phyloP scores from a whole-genome alignment of 2,113 vertebrate genomes.

The Gopherus evgoodei region DNA sequence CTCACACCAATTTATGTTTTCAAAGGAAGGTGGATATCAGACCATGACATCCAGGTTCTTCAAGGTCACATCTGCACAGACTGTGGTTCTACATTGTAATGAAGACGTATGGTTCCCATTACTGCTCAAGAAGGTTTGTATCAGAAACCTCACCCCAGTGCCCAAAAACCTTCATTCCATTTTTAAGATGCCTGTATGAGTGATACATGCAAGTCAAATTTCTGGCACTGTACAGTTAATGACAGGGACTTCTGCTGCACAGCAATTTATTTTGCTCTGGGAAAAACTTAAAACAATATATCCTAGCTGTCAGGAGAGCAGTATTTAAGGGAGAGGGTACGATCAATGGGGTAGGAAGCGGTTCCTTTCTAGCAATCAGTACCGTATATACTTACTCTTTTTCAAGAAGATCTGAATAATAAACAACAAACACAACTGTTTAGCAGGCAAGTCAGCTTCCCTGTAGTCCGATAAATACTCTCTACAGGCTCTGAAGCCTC shows the following conservation, averaged over 20 bases:
- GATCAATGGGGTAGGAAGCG: constrained; percentile 21
- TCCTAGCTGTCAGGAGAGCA: constrained; percentile 46
- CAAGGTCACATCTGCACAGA: rapidly evolving
- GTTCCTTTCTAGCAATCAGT: constrained; percentile 46
- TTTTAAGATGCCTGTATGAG: background rate
- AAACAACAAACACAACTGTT: background rate
- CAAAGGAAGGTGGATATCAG: background rate
- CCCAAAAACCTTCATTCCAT: background rate
- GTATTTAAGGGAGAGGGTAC: background rate
- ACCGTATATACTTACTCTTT: background rate
- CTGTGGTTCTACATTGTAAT: rapidly evolving
- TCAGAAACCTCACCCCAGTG: background rate
- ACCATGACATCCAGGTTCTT: background rate
- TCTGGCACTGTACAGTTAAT: constrained; percentile 23
- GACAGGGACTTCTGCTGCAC: background rate
- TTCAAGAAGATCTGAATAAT: constrained; percentile 31
- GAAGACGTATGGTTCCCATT: rapidly evolving
- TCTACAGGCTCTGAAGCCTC: constrained; percentile 20
- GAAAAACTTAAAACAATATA: constrained; percentile 35
- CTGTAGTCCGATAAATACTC: constrained; percentile 49
- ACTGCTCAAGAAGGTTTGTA: background rate
- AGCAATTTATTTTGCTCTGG: constrained; percentile 32
- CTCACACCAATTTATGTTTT: rapidly evolving
- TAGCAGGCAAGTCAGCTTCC: constrained; percentile 62
- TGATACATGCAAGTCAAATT: background rate